phyloP scores from a whole-genome alignment of 2,113 vertebrate genomes.

The Oncorhynchus masou region DNA sequence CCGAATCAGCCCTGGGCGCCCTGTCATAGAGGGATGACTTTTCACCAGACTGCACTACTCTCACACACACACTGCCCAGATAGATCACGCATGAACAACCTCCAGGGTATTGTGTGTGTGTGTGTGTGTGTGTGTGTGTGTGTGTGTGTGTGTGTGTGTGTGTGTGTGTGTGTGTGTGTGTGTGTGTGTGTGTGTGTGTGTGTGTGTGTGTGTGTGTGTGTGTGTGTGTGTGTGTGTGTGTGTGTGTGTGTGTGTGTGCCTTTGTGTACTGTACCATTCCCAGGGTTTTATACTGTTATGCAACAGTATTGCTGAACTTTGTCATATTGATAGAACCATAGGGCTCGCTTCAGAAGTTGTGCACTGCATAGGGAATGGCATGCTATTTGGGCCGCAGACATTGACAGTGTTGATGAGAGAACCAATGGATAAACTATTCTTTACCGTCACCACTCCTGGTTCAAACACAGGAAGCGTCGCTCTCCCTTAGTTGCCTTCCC shows the following conservation, averaged over 20 bases:
- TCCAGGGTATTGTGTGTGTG: background rate
- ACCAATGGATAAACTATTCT: background rate
- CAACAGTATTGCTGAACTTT: background rate
- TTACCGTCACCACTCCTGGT: background rate
- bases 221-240: too few species aligned
- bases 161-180: too few species aligned
- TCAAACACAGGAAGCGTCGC: background rate
- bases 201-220: too few species aligned
- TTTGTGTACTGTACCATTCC: background rate
- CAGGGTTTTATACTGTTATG: too few species aligned
- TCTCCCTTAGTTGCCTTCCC: slow-evolving; percentile 23
- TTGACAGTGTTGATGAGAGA: too few species aligned
- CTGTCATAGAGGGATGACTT: background rate
- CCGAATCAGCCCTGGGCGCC: slow-evolving; percentile 18
- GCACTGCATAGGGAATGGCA: too few species aligned
- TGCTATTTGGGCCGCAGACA: too few species aligned
- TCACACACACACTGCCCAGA: background rate
- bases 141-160: too few species aligned
- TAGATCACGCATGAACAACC: background rate
- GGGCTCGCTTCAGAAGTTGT: too few species aligned
- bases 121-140: background rate
- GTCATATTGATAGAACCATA: background rate
- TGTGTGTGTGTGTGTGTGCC: background rate
- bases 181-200: too few species aligned
- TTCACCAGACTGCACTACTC: background rate